These are phyloP conservation scores for Euclidia mi DNA, from an alignment of 2,888 invertebrate species.

Conservation along the genomic window DNA sequence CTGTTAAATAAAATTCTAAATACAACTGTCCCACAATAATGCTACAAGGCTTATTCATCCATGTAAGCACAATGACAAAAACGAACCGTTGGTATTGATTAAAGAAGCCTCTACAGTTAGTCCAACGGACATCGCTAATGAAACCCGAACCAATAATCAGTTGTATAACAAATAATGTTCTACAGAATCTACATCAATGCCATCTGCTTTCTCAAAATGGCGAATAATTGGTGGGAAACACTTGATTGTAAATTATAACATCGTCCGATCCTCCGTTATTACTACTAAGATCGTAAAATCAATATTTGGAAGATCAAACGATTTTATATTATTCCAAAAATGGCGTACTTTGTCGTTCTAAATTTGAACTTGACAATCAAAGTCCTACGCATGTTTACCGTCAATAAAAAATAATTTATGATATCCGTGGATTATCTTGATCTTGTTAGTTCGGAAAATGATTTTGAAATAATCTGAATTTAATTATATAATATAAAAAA, in stretches of 20 bases:
- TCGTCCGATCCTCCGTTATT: slow-evolving; percentile 14
- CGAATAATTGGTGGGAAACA: neutral
- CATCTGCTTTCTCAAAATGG: slow-evolving; percentile 1
- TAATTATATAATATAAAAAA: slow-evolving; percentile 13
- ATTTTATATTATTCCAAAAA: slow-evolving; percentile 36
- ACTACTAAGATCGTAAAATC: slow-evolving; percentile 14
- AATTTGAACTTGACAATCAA: slow-evolving; percentile 46
- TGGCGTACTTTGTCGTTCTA: slow-evolving; percentile 32
- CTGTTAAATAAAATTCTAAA: too few relatives aligned
- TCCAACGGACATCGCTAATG: neutral
- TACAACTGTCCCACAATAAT: too few relatives aligned
- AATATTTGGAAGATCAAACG: slow-evolving; percentile 25
- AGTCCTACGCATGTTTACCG: slow-evolving; percentile 37
- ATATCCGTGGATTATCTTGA: slow-evolving; percentile 38
- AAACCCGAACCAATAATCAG: neutral
- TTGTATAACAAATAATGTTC: neutral
- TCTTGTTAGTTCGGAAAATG: slow-evolving; percentile 38
- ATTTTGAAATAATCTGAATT: slow-evolving; percentile 12
- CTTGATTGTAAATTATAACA: slow-evolving; percentile 17
- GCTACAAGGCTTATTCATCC: too few relatives aligned
- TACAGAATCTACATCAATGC: neutral
- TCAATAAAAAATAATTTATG: slow-evolving; percentile 50
- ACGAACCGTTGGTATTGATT: too few relatives aligned
- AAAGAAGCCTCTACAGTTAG: too few relatives aligned
- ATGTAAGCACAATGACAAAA: too few relatives aligned